These are phyloP conservation scores for Emydocephalus ijimae DNA, from an alignment of 2,113 vertebrate species.

Conservation along the genomic window DNA sequence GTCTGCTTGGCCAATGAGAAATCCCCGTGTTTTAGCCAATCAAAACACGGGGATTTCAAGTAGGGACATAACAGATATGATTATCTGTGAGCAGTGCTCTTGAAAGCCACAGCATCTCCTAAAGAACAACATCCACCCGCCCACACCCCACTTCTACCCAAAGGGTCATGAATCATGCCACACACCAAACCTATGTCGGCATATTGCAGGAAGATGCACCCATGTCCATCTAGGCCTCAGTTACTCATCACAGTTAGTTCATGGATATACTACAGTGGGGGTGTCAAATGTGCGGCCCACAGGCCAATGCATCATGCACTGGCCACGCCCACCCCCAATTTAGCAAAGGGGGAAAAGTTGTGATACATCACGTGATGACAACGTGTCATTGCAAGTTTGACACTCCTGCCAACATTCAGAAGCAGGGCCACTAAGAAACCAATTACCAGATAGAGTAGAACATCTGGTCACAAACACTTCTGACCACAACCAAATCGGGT, in stretches of 20 bases:
- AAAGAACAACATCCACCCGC: background rate
- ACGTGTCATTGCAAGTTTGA: too few species aligned
- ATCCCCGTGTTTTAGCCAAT: too few species aligned
- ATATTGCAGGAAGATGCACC: background rate
- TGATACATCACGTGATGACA: too few species aligned
- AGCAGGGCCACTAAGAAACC: background rate
- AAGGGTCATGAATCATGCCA: background rate
- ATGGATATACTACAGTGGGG: too few species aligned
- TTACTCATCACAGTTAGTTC: background rate
- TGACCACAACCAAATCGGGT: too few species aligned
- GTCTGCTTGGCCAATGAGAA: too few species aligned
- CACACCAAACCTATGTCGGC: background rate
- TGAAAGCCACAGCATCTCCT: background rate
- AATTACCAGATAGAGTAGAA: background rate
- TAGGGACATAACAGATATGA: too few species aligned
- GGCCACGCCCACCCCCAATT: too few species aligned
- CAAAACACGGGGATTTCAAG: too few species aligned
- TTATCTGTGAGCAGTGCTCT: background rate
- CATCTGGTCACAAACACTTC: too few species aligned
- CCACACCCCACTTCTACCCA: background rate
- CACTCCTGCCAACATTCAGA: background rate
- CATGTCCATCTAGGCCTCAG: background rate
- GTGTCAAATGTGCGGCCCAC: fast-evolving
- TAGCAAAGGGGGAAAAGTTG: too few species aligned
- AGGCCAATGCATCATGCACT: too few species aligned